Percentiles rank a stretch among this genome's conserved stretches.
Evolutionary conservation across 2,113 vertebrate species (phyloP).

Genomic region (Coptodon bakossiorum): DNA sequence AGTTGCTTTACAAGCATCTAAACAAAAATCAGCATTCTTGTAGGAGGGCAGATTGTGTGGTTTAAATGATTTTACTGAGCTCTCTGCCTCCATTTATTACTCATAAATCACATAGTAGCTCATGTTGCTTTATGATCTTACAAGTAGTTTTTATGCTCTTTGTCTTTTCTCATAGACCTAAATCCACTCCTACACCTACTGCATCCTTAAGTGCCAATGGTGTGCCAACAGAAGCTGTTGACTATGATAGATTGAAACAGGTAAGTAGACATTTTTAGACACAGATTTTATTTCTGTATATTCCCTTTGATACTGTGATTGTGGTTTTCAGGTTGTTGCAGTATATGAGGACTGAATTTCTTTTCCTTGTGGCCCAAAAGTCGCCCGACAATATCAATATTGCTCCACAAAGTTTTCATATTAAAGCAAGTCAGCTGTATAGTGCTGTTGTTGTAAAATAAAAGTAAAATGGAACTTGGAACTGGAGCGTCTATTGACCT

Average conservation of each 20-base stretch:
- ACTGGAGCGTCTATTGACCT: neutral
- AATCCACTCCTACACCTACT: slow-evolving; percentile 83
- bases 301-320: neutral
- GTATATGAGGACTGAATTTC: neutral
- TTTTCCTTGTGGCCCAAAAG: neutral
- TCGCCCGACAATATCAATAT: neutral
- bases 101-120: neutral
- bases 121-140: neutral
- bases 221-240: slow-evolving; percentile 87
- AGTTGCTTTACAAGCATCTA: neutral
- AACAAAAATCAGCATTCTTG: neutral
- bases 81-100: neutral
- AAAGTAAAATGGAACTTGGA: neutral
- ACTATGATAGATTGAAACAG: slow-evolving; percentile 98
- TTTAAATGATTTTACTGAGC: neutral
- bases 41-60: neutral
- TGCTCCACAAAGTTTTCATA: neutral
- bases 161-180: slow-evolving; percentile 78
- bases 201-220: slow-evolving; percentile 95
- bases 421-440: neutral
- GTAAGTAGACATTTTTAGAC: slow-evolving; percentile 54
- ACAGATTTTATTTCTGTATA: neutral
- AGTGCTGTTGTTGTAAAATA: neutral
- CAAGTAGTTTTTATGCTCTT: neutral
- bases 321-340: neutral